phyloP scores from a whole-genome alignment of 2,888 invertebrate species.

The Koerneria pararmatus region DNA sequence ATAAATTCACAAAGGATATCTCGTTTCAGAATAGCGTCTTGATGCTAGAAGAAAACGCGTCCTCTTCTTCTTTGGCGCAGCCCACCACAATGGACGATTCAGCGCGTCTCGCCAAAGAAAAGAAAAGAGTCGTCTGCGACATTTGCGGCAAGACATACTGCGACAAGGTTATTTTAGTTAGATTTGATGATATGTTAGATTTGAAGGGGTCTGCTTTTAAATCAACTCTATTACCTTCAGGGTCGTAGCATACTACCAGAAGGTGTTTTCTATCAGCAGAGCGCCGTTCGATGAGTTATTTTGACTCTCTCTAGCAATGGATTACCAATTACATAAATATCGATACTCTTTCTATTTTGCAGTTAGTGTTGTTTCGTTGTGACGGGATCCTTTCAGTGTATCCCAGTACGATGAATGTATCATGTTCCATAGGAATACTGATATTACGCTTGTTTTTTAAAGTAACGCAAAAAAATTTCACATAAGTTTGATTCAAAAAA shows the following conservation, averaged over 20 bases:
- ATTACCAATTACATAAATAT: too few species aligned
- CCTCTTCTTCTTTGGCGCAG: not conserved
- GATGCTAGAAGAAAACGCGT: not conserved
- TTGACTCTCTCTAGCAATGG: not conserved
- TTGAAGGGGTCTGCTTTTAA: not conserved
- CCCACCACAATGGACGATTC: not conserved
- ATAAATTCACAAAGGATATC: too few species aligned
- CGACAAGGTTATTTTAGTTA: conserved; percentile 73
- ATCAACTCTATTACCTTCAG: not conserved
- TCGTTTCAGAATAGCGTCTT: too few species aligned
- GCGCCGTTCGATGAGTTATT: not conserved
- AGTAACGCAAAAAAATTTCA: too few species aligned
- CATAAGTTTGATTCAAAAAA: too few species aligned
- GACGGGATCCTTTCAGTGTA: too few species aligned
- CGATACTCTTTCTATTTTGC: too few species aligned
- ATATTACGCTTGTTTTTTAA: too few species aligned
- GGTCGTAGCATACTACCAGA: not conserved
- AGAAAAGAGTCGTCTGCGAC: conserved; percentile 69
- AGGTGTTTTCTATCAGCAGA: not conserved
- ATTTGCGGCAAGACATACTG: conserved; percentile 98
- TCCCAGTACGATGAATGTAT: too few species aligned
- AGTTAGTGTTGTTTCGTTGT: too few species aligned
- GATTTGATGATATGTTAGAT: not conserved
- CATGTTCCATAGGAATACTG: too few species aligned
- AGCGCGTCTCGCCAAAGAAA: conserved; percentile 27